Conservation (phyloP, 2,113 vertebrate species). For the human region GRCh38 chr14:37529001-37529500, state of each 20-base stretch:
- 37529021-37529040: constrained; percentile 74
- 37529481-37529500: background rate
- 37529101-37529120: background rate
- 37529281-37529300: background rate
- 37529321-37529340: background rate
- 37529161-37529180: background rate
- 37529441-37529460: constrained; percentile 17
- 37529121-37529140: background rate
- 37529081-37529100: background rate
- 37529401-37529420: constrained; percentile 14
- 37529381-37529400: background rate
- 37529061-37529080: constrained; percentile 13
- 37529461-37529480: background rate
- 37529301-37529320: background rate
- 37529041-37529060: constrained; percentile 58
- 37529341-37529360: background rate
- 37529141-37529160: background rate
- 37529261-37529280: constrained; percentile 31
- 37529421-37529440: background rate
- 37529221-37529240: background rate
- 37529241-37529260: constrained; percentile 26
- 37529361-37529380: background rate
- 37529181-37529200: constrained; percentile 4
- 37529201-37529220: background rate
- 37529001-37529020: constrained; percentile 70